phyloP scores from a whole-genome alignment of 1,140 invertebrate genomes.

The Schlechtendalia chinensis region DNA sequence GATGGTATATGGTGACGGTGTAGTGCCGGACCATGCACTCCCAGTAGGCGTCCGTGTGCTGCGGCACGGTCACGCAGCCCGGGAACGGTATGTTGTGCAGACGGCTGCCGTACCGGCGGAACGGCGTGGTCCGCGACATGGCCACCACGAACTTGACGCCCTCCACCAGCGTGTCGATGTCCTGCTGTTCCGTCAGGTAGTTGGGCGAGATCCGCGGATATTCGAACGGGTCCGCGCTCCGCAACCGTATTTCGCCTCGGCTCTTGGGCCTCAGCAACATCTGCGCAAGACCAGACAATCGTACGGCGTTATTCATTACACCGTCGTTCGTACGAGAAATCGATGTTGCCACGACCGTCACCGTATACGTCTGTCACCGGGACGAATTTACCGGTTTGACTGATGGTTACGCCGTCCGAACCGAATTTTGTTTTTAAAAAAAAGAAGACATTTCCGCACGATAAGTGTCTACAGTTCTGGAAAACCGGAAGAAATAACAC shows the following conservation, averaged over 20 bases:
- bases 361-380: no score
- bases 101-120: constrained; percentile 67
- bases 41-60: constrained; percentile 73
- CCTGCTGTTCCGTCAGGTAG: constrained; percentile 77
- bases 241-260: constrained; percentile 73
- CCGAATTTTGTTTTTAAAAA: no score
- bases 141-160: constrained; percentile 77
- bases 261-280: constrained; percentile 71
- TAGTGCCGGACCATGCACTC: constrained; percentile 81
- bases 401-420: no score
- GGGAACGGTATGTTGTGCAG: constrained; percentile 69
- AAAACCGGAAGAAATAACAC: no score
- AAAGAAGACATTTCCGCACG: no score
- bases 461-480: no score
- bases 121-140: constrained; percentile 70
- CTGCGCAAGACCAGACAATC: background rate
- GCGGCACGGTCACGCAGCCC: constrained; percentile 65
- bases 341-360: no score
- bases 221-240: constrained; percentile 81
- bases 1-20: constrained; percentile 81
- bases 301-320: no score
- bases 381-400: no score
- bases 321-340: no score
- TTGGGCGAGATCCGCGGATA: constrained; percentile 92
- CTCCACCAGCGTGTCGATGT: constrained; percentile 77